Evolutionary conservation across 2,888 invertebrate genomes (phyloP), one percentile per base, ranked within the genome.

Genomic region (Capitulum mitella): DNA sequence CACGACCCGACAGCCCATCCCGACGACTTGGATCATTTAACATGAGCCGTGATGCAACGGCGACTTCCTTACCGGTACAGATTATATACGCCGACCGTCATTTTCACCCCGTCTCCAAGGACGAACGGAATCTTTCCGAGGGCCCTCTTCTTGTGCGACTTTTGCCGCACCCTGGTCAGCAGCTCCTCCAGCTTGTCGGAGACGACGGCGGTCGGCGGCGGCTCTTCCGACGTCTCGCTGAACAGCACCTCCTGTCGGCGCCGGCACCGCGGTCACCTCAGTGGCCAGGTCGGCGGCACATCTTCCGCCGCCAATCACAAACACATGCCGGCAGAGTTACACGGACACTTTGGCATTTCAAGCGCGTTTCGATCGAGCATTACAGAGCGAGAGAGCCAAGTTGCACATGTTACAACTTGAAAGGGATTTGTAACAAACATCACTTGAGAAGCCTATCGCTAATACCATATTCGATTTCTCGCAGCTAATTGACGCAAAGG

Each of bases 121-220:
- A 74, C 70, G 51, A 79, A 51, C 37, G 70, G 61, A 6, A 70
- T 58, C 48, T 75, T 78, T 14, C 79, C 79, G 8, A 74, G n/a
- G 6, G 22, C 40, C 14, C 79, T 64, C n/a, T 79, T 79, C 48
- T 64, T 54, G 77, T 79, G 43, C 1, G 75, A 43, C 40, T 51
- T 40, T 16, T 64, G 77, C 19, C 79, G 61, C 26, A 79, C 79
- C 19, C 51, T 85, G 14, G 84, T 84, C 6, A 86, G 82, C n/a
- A 87, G 82, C 82, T 87, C 86, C 34, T 86, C 86, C 80, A 86
- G 84, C 80, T 83, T 84, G 79, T 85, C 85, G 22, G 86, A 83
- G 46, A 86, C 84, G 80, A 85, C 84, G 32, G 85, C 84, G 26
- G 54, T 29, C n/a, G 74, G 34, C n/a, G 77, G 34, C n/a, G 34